Evolutionary conservation across 2,888 invertebrate species (phyloP), one percentile per base, ranked within the genome.

Genomic region (Drosophila macrothrix): DNA sequence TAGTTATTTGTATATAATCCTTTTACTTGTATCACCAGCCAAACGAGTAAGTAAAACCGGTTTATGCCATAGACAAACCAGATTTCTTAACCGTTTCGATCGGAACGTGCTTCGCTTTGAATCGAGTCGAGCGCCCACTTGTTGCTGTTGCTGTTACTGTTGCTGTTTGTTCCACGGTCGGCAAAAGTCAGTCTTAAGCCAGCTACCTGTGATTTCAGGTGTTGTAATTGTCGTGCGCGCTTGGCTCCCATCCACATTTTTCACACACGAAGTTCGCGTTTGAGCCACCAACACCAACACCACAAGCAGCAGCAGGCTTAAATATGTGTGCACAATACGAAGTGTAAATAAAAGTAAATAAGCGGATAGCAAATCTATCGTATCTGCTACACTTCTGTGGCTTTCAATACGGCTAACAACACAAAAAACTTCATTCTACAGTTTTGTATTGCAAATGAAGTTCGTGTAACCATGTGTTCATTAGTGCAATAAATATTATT

Each of bases 181-280:
- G 67, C 71, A 76, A 69, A 46, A 71, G 75, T 88, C 82, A 90
- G 91, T 91, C 84, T 80, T 70, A 83, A 86, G 81, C 89, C 86
- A 86, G 76, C 83, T 80, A 74, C 78, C 81, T 73, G 80, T 78
- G 90, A 85, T 78, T 82, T 83, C 76, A 81, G 82, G 76, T 83
- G 82, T 83, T 73, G 60, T 79, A 76, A 53, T 67, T 76, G 72
- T 63, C 72, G 76, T 76, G 75, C 83, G 82, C 83, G 76, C 78
- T 78, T 73, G 64, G 66, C 76, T 66, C 73, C 64, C 67, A 55
- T 28, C 52, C 52, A 62, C 66, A 63, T 46, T 46, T 46, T 25
- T 46, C 46, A 46, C 46, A 68, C 49, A 73, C 79, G 79, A 76
- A 65, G 65, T 63, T 79, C 76, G 79, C 78, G 78, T 53, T 76